These are phyloP conservation scores for Upupa epops DNA, from an alignment of 2,113 vertebrate species.

Conservation along the genomic window DNA sequence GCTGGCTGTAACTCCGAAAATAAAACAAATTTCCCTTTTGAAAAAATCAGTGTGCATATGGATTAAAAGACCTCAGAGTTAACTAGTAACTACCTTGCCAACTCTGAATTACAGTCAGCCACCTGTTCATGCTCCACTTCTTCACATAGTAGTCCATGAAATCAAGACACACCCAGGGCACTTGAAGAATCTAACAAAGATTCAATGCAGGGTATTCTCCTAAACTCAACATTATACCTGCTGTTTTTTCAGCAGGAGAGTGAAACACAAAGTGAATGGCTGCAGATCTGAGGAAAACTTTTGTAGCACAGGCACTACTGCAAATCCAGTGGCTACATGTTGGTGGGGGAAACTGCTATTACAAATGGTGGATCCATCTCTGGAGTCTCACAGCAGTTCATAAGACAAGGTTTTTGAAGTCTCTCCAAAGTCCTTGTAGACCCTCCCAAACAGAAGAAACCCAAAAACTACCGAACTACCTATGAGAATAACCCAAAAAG, in stretches of 20 bases:
- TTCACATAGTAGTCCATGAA: not conserved
- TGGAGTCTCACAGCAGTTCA: not conserved
- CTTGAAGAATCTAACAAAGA: not conserved
- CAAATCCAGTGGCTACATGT: not conserved
- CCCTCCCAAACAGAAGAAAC: not conserved
- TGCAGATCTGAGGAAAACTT: not conserved
- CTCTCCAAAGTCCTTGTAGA: not conserved
- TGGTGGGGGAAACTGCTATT: no score
- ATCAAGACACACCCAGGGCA: accelerated
- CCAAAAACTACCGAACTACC: not conserved
- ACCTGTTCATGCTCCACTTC: not conserved
- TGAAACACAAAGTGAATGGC: not conserved
- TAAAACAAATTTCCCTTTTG: not conserved
- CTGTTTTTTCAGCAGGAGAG: not conserved
- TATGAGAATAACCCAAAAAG: not conserved
- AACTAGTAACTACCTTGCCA: not conserved
- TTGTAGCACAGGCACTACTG: not conserved
- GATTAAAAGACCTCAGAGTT: not conserved
- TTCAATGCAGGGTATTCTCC: not conserved
- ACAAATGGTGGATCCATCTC: not conserved
- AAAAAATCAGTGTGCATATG: not conserved
- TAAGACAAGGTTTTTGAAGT: not conserved
- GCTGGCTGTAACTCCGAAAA: not conserved
- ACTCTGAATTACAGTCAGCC: not conserved
- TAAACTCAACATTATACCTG: not conserved